Percentiles rank a stretch among this genome's conserved stretches.
Conservation (phyloP, 2,797 vertebrate species). For the Chrysocyon brachyurus region DNA sequence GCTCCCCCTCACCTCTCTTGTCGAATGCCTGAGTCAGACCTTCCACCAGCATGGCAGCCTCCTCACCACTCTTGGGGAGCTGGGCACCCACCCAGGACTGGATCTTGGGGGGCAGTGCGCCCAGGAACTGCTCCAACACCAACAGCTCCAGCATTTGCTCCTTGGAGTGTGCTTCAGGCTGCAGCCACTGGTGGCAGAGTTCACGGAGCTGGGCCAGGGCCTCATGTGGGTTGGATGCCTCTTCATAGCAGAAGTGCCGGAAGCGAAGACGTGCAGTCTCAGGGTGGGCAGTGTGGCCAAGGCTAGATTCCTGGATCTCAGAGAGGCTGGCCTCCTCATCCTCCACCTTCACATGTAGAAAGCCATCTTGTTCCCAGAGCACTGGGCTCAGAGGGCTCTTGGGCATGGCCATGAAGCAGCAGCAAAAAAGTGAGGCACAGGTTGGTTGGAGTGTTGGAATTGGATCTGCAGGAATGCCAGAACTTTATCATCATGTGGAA, state of each 20-base stretch:
- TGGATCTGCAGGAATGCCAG: slow-evolving; percentile 10
- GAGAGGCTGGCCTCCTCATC: not conserved
- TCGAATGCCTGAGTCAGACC: slow-evolving; percentile 2
- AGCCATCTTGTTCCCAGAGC: slow-evolving; percentile 38
- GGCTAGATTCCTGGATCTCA: not conserved
- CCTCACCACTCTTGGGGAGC: slow-evolving; percentile 59
- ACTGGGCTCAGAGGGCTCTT: not conserved
- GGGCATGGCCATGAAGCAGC: slow-evolving; percentile 27
- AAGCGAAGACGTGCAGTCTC: slow-evolving; percentile 48
- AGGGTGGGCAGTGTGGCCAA: fast-evolving
- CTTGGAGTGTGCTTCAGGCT: not conserved
- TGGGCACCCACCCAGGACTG: slow-evolving; percentile 63
- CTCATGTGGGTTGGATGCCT: not conserved
- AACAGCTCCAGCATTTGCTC: slow-evolving; percentile 69
- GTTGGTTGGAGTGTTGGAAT: not conserved
- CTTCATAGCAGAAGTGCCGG: slow-evolving; percentile 35
- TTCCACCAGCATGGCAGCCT: slow-evolving; percentile 60
- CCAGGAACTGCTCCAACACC: slow-evolving; percentile 71
- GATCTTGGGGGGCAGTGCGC: not conserved
- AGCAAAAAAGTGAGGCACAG: not conserved
- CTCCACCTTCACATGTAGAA: slow-evolving; percentile 61
- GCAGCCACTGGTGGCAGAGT: slow-evolving; percentile 62
- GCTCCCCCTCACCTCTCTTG: slow-evolving; percentile 48
- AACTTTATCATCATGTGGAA: not conserved
- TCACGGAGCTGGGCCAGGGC: not conserved